phyloP scores from a whole-genome alignment of 2,797 vertebrate genomes.

The Neosilurus mollespiculum region DNA sequence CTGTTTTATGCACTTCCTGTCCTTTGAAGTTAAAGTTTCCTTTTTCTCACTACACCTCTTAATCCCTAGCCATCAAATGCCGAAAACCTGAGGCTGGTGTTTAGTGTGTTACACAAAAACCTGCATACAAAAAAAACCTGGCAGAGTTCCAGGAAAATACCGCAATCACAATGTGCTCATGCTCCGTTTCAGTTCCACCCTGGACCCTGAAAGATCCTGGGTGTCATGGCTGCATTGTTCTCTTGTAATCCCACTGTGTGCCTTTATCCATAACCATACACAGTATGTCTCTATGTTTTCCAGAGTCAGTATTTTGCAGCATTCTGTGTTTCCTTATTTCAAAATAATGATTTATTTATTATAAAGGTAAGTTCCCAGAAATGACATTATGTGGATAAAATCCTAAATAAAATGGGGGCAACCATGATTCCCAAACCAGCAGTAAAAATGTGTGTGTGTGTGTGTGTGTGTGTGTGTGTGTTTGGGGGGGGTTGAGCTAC shows the following conservation, averaged over 20 bases:
- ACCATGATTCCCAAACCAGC: no score
- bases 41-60: not conserved
- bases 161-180: not conserved
- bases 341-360: no score
- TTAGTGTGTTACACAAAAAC: not conserved
- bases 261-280: not conserved
- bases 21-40: not conserved
- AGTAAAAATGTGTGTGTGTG: no score
- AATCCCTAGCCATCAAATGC: not conserved
- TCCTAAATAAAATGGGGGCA: not conserved
- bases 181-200: slow-evolving; percentile 8
- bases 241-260: slow-evolving; percentile 5
- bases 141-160: not conserved
- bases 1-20: not conserved
- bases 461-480: no score
- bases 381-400: not conserved
- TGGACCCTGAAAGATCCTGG: not conserved
- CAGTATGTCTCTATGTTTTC: not conserved
- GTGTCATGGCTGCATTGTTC: slow-evolving; percentile 8
- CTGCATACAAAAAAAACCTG: not conserved
- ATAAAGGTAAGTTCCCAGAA: not conserved
- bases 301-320: not conserved
- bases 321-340: not conserved
- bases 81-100: not conserved
- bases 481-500: no score